These are phyloP conservation scores for Osmoderma eremita DNA, from an alignment of 2,888 invertebrate genomes.

Conservation along the genomic window DNA sequence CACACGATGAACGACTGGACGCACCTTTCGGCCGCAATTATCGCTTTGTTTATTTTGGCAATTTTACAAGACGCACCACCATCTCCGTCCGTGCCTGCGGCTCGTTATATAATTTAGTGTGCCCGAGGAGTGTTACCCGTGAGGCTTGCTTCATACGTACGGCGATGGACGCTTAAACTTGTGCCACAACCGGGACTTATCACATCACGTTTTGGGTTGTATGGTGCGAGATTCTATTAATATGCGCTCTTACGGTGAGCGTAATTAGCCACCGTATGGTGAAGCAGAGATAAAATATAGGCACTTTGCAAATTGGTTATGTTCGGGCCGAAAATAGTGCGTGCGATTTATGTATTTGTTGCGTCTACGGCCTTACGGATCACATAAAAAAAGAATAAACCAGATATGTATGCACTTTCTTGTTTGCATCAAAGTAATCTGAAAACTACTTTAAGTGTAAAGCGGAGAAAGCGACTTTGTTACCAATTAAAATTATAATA, in stretches of 20 bases:
- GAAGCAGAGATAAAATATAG: background rate
- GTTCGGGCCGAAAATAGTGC: background rate
- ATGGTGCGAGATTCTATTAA: background rate
- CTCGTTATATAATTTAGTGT: conserved; percentile 10
- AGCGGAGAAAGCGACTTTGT: too few relatives aligned
- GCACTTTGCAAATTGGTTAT: conserved; percentile 4
- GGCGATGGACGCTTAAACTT: background rate
- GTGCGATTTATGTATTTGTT: conserved; percentile 3
- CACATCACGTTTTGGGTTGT: background rate
- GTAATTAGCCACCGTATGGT: background rate
- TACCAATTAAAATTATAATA: too few relatives aligned
- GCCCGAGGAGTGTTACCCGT: background rate
- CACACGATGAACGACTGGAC: conserved; percentile 7
- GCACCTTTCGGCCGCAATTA: conserved; percentile 1
- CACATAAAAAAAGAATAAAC: too few relatives aligned
- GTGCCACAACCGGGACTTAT: too few relatives aligned
- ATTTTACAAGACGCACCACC: conserved; percentile 4
- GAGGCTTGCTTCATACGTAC: background rate
- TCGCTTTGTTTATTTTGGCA: conserved; percentile 22
- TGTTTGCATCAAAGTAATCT: too few relatives aligned
- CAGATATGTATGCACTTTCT: too few relatives aligned
- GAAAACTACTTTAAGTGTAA: too few relatives aligned
- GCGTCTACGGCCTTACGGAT: too few relatives aligned
- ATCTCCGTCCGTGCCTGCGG: background rate
- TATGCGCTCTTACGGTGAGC: background rate